Evolutionary conservation across 2,888 invertebrate genomes (phyloP).

Genomic region (Bugulina stolonifera): DNA sequence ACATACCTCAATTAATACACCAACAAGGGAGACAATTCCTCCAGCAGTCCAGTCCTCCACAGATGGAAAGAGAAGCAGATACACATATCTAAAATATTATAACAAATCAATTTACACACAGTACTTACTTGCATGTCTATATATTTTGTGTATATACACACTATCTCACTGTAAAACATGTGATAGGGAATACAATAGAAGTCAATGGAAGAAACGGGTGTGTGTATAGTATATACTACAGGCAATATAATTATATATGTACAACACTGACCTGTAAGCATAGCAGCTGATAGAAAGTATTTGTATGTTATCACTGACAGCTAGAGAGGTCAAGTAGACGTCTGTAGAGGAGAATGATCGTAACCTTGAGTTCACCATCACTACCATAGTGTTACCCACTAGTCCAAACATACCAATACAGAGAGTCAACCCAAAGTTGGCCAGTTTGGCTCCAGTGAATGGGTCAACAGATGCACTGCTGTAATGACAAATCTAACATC

Average conservation of each 20-base stretch:
- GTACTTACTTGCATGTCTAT: too few species aligned
- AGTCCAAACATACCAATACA: constrained; percentile 5
- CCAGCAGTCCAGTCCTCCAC: neutral
- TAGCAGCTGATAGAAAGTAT: neutral
- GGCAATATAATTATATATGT: too few species aligned
- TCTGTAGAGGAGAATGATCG: constrained; percentile 1
- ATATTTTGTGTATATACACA: too few species aligned
- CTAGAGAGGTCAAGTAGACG: constrained; percentile 15
- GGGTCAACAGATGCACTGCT: neutral
- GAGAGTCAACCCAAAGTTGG: neutral
- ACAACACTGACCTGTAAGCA: constrained; percentile 12
- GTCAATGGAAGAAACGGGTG: too few species aligned
- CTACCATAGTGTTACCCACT: neutral
- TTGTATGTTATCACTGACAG: constrained; percentile 14
- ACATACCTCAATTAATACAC: neutral
- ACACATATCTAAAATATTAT: neutral
- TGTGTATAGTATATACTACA: too few species aligned
- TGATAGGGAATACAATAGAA: too few species aligned
- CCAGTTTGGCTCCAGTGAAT: neutral
- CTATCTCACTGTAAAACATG: too few species aligned
- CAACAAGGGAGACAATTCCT: constrained; percentile 1
- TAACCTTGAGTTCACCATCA: neutral
- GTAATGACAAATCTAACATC: neutral
- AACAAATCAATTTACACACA: too few species aligned
- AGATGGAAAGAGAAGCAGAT: neutral